A percentile compares a stretch with the other conserved stretches of the same genome.
These are phyloP conservation scores for Acanthiza pusilla DNA, from an alignment of 2,797 vertebrate species.

Conservation along the genomic window DNA sequence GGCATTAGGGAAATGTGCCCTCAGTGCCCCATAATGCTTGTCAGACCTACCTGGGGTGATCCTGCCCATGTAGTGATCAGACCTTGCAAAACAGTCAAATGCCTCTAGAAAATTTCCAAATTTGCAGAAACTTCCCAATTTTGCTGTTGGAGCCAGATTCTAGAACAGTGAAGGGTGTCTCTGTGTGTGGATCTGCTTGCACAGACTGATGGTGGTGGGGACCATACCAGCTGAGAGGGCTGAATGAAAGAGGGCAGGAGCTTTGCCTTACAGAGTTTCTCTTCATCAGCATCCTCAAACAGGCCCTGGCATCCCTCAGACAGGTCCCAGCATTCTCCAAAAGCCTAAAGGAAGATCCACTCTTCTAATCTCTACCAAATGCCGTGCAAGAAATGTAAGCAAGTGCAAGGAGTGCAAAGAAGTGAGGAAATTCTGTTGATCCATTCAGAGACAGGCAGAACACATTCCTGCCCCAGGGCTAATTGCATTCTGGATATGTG, in stretches of 20 bases:
- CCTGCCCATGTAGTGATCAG: not conserved
- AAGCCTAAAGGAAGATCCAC: not conserved
- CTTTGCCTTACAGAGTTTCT: not conserved
- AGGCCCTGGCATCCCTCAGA: not conserved
- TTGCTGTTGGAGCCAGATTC: not conserved
- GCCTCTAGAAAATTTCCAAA: not conserved
- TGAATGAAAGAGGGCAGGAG: not conserved
- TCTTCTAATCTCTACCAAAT: not conserved
- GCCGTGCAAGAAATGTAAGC: not conserved
- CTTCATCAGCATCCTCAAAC: not conserved
- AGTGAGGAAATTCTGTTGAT: not conserved
- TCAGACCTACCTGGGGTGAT: accelerated
- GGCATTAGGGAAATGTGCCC: accelerated
- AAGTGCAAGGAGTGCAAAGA: not conserved
- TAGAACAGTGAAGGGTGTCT: not conserved
- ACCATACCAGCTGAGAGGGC: not conserved
- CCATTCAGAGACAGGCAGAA: not conserved
- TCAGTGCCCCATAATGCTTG: not conserved
- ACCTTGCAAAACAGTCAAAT: not conserved
- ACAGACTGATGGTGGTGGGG: not conserved
- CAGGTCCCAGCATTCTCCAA: not conserved
- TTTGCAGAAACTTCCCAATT: not conserved
- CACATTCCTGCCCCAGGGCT: not conserved
- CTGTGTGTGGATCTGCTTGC: not conserved
- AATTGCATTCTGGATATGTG: not conserved